Percentiles rank a stretch among this genome's conserved stretches.
These are phyloP conservation scores for Drosophila lacertosa DNA, from an alignment of 1,140 invertebrate genomes.

Conservation along the genomic window DNA sequence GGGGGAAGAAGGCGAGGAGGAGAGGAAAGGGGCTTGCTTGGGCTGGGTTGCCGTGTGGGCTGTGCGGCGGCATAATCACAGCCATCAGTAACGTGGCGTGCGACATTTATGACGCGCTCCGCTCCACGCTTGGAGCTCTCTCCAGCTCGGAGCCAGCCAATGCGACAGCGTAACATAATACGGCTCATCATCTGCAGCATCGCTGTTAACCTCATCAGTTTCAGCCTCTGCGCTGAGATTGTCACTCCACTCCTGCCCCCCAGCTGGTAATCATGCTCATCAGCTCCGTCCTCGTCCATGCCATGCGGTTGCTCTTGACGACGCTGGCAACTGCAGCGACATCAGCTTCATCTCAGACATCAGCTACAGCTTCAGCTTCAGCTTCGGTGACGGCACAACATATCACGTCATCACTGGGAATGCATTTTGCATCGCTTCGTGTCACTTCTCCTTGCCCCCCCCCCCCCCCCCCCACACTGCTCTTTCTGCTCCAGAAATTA, in stretches of 20 bases:
- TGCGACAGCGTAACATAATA: slow-evolving; percentile 64
- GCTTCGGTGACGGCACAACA: slow-evolving; percentile 24
- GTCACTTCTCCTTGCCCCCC: slow-evolving; percentile 38
- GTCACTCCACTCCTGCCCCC: slow-evolving; percentile 36
- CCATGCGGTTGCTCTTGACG: slow-evolving; percentile 37
- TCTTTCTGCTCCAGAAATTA: neutral
- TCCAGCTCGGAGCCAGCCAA: slow-evolving; percentile 18
- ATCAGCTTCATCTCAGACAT: slow-evolving; percentile 38
- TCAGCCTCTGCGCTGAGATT: slow-evolving; percentile 55
- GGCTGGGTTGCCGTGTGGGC: neutral
- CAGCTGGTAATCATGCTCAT: slow-evolving; percentile 49
- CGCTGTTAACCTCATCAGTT: slow-evolving; percentile 75
- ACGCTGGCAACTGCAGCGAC: slow-evolving; percentile 13
- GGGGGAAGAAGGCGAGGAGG: neutral
- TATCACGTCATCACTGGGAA: slow-evolving; percentile 66
- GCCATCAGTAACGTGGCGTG: slow-evolving; percentile 73
- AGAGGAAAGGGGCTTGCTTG: no score
- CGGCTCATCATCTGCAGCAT: slow-evolving; percentile 70
- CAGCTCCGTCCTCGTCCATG: slow-evolving; percentile 42
- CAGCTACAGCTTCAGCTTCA: slow-evolving; percentile 43
- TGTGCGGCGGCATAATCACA: slow-evolving; percentile 53
- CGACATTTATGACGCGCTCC: slow-evolving; percentile 76
- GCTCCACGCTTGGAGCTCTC: slow-evolving; percentile 23
- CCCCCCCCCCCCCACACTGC: neutral
- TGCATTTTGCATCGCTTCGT: slow-evolving; percentile 68